A percentile compares a stretch with the other conserved stretches of the same genome.
Evolutionary conservation across 2,888 invertebrate genomes (phyloP).

Genomic region (Ditula angustiorana): DNA sequence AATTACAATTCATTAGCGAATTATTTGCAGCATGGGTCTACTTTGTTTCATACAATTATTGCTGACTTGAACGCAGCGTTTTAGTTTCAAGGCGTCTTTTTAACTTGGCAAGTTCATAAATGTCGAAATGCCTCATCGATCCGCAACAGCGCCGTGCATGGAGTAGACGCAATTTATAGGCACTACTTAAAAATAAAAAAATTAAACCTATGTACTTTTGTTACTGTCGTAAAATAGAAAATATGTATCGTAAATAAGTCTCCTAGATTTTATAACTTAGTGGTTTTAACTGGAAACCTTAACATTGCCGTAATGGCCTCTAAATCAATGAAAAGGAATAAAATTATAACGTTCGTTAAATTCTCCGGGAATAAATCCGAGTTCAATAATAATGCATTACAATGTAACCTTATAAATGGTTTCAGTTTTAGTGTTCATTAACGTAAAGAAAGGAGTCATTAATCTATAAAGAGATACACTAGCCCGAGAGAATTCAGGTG

Average conservation of each 20-base stretch:
- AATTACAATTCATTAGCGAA: slow-evolving; percentile 32
- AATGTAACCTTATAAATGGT: slow-evolving; percentile 52
- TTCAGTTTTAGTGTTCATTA: slow-evolving; percentile 28
- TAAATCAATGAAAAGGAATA: slow-evolving; percentile 76
- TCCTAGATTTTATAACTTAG: slow-evolving; percentile 69
- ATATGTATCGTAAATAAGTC: slow-evolving; percentile 70
- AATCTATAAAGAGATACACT: slow-evolving; percentile 13
- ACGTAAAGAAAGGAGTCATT: slow-evolving; percentile 17
- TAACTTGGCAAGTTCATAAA: slow-evolving; percentile 50
- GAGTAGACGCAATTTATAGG: slow-evolving; percentile 38
- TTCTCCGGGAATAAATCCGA: slow-evolving; percentile 61
- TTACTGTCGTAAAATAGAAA: slow-evolving; percentile 68
- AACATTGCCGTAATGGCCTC: slow-evolving; percentile 67
- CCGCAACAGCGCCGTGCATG: slow-evolving; percentile 43
- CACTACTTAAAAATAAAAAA: slow-evolving; percentile 53
- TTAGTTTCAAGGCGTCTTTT: slow-evolving; percentile 46
- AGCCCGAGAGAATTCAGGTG: slow-evolving; percentile 1
- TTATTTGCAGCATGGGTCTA: slow-evolving; percentile 35
- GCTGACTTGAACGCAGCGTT: slow-evolving; percentile 46
- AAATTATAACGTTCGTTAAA: slow-evolving; percentile 71
- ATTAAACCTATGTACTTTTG: slow-evolving; percentile 59
- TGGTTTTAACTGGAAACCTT: slow-evolving; percentile 68
- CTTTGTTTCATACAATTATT: slow-evolving; percentile 44
- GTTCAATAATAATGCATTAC: slow-evolving; percentile 64
- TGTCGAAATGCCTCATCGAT: slow-evolving; percentile 45